Conservation (phyloP, 2,888 invertebrate genomes). For the Elgonia sp. region DNA sequence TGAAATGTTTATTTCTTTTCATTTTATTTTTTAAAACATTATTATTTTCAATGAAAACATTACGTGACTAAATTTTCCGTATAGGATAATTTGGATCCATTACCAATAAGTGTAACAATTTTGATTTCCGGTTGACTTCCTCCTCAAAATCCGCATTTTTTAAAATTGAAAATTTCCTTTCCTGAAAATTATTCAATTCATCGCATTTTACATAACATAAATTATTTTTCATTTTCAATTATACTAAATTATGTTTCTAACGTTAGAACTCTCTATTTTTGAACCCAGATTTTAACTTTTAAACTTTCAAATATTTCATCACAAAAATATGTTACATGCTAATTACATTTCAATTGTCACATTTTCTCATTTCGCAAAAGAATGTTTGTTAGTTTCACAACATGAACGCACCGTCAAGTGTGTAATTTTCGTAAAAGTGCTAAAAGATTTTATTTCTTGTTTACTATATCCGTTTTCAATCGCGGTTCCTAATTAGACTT, state of each 20-base stretch:
- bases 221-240: not conserved
- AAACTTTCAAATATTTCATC: not conserved
- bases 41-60: not conserved
- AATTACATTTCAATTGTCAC: not conserved
- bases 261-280: too few relatives aligned
- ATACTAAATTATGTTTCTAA: not conserved
- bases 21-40: not conserved
- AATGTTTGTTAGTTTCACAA: slow-evolving; percentile 15
- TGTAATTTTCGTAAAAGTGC: slow-evolving; percentile 33
- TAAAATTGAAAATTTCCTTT: slow-evolving; percentile 4
- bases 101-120: slow-evolving; percentile 8
- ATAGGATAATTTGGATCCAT: not conserved
- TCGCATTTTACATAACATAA: not conserved
- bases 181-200: not conserved
- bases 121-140: slow-evolving; percentile 3
- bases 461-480: slow-evolving; percentile 10
- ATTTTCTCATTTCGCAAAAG: slow-evolving; percentile 14
- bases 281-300: too few relatives aligned
- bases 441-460: slow-evolving; percentile 34
- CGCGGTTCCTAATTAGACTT: slow-evolving; percentile 40
- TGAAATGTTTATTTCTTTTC: not conserved
- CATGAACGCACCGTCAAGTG: slow-evolving; percentile 15
- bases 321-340: not conserved
- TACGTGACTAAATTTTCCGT: not conserved
- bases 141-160: not conserved